Evolutionary conservation across 2,888 invertebrate genomes (phyloP).

Genomic region (Hirtodrosophila alboralis): DNA sequence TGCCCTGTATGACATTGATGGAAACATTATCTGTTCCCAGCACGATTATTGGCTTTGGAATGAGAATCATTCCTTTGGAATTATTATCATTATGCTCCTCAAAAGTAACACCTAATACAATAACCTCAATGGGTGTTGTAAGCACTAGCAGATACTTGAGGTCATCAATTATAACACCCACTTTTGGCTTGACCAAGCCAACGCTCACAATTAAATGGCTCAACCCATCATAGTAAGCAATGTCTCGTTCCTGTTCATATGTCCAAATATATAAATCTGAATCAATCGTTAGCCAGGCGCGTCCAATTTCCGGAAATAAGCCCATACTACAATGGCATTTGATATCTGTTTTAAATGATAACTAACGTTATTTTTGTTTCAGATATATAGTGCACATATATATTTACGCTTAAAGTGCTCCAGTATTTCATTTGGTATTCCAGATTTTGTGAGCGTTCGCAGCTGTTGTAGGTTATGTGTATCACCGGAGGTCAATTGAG

Average conservation of each 20-base stretch:
- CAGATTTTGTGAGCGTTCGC: constrained; percentile 92
- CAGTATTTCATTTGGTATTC: constrained; percentile 96
- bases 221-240: constrained; percentile 98
- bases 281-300: constrained; percentile 99
- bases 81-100: constrained; percentile 58
- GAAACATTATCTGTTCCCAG: constrained; percentile 95
- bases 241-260: constrained; percentile 96
- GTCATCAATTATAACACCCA: constrained; percentile 94
- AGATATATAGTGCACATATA: constrained; percentile 17
- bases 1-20: constrained; percentile 92
- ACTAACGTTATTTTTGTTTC: not conserved
- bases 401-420: constrained; percentile 95
- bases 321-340: constrained; percentile 99
- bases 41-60: constrained; percentile 97
- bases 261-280: constrained; percentile 98
- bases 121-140: constrained; percentile 97
- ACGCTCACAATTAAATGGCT: constrained; percentile 97
- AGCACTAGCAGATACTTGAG: constrained; percentile 96
- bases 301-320: constrained; percentile 96
- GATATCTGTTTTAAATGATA: constrained; percentile 88
- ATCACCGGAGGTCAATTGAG: constrained; percentile 88
- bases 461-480: constrained; percentile 90
- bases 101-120: constrained; percentile 85
- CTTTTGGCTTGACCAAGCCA: constrained; percentile 94
- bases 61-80: constrained; percentile 92